Percentiles rank a stretch among this genome's conserved stretches.
These are phyloP conservation scores for Arrhopalites spinosus DNA, from an alignment of 2,888 invertebrate genomes.

Conservation along the genomic window DNA sequence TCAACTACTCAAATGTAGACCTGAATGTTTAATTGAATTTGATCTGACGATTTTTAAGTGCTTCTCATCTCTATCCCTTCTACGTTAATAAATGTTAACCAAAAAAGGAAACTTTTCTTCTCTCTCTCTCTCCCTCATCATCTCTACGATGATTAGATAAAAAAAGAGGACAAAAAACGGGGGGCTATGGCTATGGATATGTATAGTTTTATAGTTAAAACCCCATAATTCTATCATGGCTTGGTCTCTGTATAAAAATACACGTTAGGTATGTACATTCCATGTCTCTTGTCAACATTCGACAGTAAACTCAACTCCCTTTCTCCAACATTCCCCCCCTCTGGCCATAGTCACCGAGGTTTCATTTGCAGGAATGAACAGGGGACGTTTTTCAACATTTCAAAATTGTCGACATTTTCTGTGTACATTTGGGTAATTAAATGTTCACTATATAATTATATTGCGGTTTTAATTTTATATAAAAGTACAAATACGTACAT, in stretches of 20 bases:
- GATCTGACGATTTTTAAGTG: conserved; percentile 36
- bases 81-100: conserved; percentile 33
- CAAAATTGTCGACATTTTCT: too few species aligned
- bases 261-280: neutral
- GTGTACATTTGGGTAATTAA: too few species aligned
- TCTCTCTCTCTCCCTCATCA: conserved; percentile 1
- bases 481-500: too few species aligned
- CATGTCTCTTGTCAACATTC: neutral
- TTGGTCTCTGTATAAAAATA: neutral
- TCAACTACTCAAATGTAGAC: conserved; percentile 4
- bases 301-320: neutral
- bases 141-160: conserved; percentile 29
- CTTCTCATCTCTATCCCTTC: conserved; percentile 36
- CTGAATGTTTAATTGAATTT: conserved; percentile 35
- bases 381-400: neutral
- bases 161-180: conserved; percentile 12
- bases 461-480: too few species aligned
- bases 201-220: neutral
- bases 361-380: neutral
- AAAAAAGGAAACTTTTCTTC: conserved; percentile 23
- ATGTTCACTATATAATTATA: too few species aligned
- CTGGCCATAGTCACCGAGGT: conserved; percentile 9
- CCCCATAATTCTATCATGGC: neutral
- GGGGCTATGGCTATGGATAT: neutral
- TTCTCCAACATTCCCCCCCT: neutral